Percentiles rank a stretch among this genome's conserved stretches.
Evolutionary conservation across 2,888 invertebrate species (phyloP).

Genomic region (Hirtodrosophila trivittata): DNA sequence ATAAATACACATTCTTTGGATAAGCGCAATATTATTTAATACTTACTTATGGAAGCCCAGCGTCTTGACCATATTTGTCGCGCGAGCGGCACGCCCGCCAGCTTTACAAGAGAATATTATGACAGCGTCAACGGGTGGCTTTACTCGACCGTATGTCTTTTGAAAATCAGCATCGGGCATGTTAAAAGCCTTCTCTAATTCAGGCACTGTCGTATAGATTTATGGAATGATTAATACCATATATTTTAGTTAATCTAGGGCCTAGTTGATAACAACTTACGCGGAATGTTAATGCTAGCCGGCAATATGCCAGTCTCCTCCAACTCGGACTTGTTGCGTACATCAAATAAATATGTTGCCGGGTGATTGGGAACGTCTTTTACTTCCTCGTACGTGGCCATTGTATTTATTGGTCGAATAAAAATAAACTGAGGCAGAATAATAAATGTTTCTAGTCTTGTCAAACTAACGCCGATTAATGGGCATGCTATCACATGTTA

Average conservation of each 20-base stretch:
- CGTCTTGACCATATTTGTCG: slow-evolving; percentile 85
- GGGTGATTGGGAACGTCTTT: slow-evolving; percentile 84
- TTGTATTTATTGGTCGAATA: too few species aligned
- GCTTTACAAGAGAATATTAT: slow-evolving; percentile 89
- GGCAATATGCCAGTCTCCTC: slow-evolving; percentile 89
- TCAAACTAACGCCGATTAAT: slow-evolving; percentile 27
- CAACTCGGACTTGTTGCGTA: slow-evolving; percentile 89
- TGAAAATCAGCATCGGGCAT: slow-evolving; percentile 79
- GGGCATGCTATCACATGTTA: neutral
- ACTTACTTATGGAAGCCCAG: slow-evolving; percentile 82
- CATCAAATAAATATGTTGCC: slow-evolving; percentile 88
- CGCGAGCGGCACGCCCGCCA: slow-evolving; percentile 88
- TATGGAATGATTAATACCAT: slow-evolving; percentile 14
- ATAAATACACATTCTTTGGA: slow-evolving; percentile 39
- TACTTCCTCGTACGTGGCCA: slow-evolving; percentile 84
- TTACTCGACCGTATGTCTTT: slow-evolving; percentile 84
- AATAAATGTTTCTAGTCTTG: slow-evolving; percentile 20
- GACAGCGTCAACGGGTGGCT: slow-evolving; percentile 86
- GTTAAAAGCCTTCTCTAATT: slow-evolving; percentile 77
- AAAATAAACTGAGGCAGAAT: too few species aligned
- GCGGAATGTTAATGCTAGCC: slow-evolving; percentile 90
- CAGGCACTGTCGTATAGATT: slow-evolving; percentile 67
- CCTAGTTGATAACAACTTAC: slow-evolving; percentile 85
- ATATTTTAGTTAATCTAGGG: slow-evolving; percentile 12
- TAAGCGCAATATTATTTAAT: neutral